phyloP scores from a whole-genome alignment of 2,113 vertebrate species.

The Rhizomys pruinosus region DNA sequence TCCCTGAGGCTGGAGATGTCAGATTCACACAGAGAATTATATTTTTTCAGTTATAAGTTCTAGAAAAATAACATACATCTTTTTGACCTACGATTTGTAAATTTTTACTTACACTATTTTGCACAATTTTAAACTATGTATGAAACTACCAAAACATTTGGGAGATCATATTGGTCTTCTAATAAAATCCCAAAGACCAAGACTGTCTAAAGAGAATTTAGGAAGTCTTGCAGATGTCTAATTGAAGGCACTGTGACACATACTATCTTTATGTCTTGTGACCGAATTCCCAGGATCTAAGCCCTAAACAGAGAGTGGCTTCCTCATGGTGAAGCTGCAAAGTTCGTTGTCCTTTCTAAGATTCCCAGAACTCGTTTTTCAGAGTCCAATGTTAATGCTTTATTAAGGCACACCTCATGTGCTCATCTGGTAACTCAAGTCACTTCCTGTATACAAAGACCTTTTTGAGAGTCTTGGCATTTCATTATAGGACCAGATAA shows the following conservation, averaged over 20 bases:
- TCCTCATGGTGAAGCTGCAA: not conserved
- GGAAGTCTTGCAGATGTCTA: constrained; percentile 23
- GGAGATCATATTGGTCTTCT: not conserved
- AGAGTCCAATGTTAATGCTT: not conserved
- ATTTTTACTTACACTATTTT: constrained; percentile 9
- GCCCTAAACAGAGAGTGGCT: not conserved
- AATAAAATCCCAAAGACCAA: not conserved
- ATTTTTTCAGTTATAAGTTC: not conserved
- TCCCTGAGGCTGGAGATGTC: not conserved
- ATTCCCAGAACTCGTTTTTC: not conserved
- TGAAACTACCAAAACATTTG: not conserved
- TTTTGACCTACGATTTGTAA: not conserved
- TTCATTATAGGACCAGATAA: not conserved
- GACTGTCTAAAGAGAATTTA: constrained; percentile 7
- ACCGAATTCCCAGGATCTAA: constrained; percentile 9
- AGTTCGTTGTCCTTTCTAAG: not conserved
- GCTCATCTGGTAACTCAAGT: not conserved
- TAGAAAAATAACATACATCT: not conserved
- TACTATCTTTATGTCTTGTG: constrained; percentile 14
- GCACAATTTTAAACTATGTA: constrained; percentile 22
- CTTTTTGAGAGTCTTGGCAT: not conserved
- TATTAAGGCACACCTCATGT: not conserved
- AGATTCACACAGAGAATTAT: not conserved
- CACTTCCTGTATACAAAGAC: not conserved
- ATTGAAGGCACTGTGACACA: not conserved